Base-by-base conservation (phyloP, 1,140 invertebrate genomes). In the Neomicropteryx cornuta region DNA sequence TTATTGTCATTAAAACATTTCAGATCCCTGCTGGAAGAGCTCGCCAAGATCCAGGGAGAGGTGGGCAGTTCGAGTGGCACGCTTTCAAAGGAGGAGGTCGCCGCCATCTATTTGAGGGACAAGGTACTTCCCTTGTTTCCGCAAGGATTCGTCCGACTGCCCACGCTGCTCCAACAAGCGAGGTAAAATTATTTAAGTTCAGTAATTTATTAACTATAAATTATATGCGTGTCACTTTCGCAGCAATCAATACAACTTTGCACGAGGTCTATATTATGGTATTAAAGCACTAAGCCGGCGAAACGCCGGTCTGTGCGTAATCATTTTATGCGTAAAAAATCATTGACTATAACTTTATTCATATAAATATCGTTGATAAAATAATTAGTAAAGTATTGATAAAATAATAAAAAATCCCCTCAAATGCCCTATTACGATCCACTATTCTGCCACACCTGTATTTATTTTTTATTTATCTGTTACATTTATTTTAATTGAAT, bases 51-150 rank as follows among this genome's bases (percentile, higher is more conserved):
- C 20, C 38, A 43, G 14, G 33, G 39, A 3, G 24, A 23, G 22
- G 41, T 8, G 23, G 23, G 23, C 23, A 27, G 23, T 8, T 8
- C 8, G 8, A 13, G 23, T 8, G 13, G 52, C 38, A 10, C 28
- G 2, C n/a, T 22, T 18, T 37, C 39, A 5, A 36, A 51, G 22
- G 52, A 49, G 3, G 50, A 51, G 13, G 32, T 40, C 10, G 48
- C 43, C 17, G 45, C 56, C 6, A 13, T 35, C 6, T 45, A 57
- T 36, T 44, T 62, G 3, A 47, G 49, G n/a, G 38, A 29, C 16
- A 43, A 43, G 8, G 45, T 55, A 17, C 41, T 67, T 43, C 62
- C 62, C 4, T 51, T 65, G n/a, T 65, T 65, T 56, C 62, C 63
- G 10, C 24, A 42, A 5, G 62, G 62, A 17, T 66, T 66, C 44